phyloP scores from a whole-genome alignment of 2,888 invertebrate species.

The Endotricha flammealis region DNA sequence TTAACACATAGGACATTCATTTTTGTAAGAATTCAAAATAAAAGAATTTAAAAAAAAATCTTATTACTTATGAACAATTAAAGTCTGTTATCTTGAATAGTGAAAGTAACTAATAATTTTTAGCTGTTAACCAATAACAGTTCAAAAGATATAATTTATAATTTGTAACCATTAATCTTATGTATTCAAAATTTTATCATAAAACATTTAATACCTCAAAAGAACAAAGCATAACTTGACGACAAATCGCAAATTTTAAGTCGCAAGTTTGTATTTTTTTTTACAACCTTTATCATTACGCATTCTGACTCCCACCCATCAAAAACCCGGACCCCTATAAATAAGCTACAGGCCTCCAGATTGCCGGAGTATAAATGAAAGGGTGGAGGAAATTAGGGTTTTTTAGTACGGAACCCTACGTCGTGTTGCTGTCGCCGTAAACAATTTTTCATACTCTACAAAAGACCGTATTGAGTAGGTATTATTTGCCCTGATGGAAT shows the following conservation, averaged over 20 bases:
- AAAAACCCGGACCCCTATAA: conserved; percentile 69
- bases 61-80: too few relatives aligned
- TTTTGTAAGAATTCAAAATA: too few relatives aligned
- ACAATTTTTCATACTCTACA: conserved; percentile 71
- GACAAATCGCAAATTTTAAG: conserved; percentile 13
- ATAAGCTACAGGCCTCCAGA: conserved; percentile 72
- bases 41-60: too few relatives aligned
- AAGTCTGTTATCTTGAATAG: too few relatives aligned
- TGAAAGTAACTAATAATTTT: too few relatives aligned
- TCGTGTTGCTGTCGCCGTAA: conserved; percentile 55
- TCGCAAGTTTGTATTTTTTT: conserved; percentile 41
- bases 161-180: too few relatives aligned
- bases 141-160: too few relatives aligned
- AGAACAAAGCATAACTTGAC: too few relatives aligned
- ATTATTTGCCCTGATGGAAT: conserved; percentile 55
- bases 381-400: conserved; percentile 77
- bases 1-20: too few relatives aligned
- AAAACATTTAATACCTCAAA: too few relatives aligned
- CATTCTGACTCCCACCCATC: conserved; percentile 70
- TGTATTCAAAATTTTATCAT: too few relatives aligned
- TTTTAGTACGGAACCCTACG: conserved; percentile 64
- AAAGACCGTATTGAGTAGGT: conserved; percentile 48
- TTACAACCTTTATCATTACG: conserved; percentile 72
- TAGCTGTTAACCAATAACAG: too few relatives aligned
- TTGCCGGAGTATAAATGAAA: conserved; percentile 75